Base-by-base conservation (phyloP, 2,113 vertebrate species). In the Natator depressus region DNA sequence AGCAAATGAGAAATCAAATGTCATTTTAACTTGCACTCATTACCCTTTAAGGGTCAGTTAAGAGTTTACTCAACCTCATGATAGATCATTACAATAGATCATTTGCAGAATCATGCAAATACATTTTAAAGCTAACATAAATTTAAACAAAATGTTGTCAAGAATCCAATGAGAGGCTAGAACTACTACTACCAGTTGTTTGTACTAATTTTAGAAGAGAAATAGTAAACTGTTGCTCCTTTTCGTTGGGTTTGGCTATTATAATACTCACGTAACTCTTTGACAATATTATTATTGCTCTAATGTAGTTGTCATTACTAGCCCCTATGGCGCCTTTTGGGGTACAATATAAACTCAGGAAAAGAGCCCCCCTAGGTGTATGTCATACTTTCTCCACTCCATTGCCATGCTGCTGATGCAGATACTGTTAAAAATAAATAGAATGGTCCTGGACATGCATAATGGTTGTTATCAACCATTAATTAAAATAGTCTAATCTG, bases 1-100 rank as follows among this genome's bases (percentile, higher is more conserved):
- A 42, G 69, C n/a, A 75, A 75, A 72, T 22, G 65, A n/a, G 96
- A 91, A 88, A 31, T 82, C 84, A 88, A 96, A 87, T 81, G 72
- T 35, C 1, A 85, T 94, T 95, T 93, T 96, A 51, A 95, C 88
- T 93, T 94, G 90, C 84, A 93, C 95, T 42, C 80, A 2, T 75
- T 75, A 24, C 5, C 16, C 85, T 8, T 54, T 80, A 35, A 13
- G 13, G 79, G 79, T 1, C 1, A 88, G 75, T 53, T 95, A 88
- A 0, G 0, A 53, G 31, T 91, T 95, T 93, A 57, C 59, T 97
- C 80, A 89, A 95, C 76, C 49, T 59, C 93, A 5, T 46, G 84
- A 82, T 53, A 38, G 85, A 59, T 95, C 80, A n/a, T 91, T 96
- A 84, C n/a, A 49, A 84, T 94, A 85, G 91, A 94, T 95, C 25